Base-by-base conservation (phyloP, 2,888 invertebrate genomes). In the Idaea biselata region DNA sequence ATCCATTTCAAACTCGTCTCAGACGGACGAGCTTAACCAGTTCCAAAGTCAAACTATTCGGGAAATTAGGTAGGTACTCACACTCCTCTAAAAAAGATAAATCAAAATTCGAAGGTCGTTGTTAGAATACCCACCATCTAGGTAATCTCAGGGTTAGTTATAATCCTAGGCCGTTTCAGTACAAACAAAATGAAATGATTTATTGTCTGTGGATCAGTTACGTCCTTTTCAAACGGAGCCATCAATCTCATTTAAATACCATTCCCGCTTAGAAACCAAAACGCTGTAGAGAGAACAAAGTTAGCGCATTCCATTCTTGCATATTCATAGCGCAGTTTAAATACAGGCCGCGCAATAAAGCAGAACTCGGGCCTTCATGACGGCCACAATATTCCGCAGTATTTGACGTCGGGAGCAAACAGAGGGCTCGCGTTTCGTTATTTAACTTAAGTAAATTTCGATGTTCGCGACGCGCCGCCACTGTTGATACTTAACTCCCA, bases 381-480 rank as follows among this genome's bases (percentile, higher is more conserved):
- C 76, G 71, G 73, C 76, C 76, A 79, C 78, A 81, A 82, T 81
- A 80, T 79, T 73, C 73, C 76, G 76, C 75, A 71, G 78, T 89
- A 84, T 88, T 89, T 89, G 90, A 83, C 86, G 84, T 85, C 79
- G 75, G 72, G 72, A 65, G 87, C 87, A 91, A 91, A 92, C 86
- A 91, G 89, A 86, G 89, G 90, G 89, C 86, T 87, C 85, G 87
- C 87, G 84, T 86, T 89, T 88, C 86, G 88, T 88, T 91, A 89
- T 91, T 89, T 88, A 90, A 89, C 89, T 88, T 91, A 91, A 92
- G 91, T 92, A 92, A 91, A 91, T 92, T 92, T 90, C 90, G 84
- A 88, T 92, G 91, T 92, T 89, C 87, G 81, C 84, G 77, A 74
- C 76, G 77, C 79, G 75, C 77, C 81, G 82, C 83, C 84, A 78